phyloP scores from a whole-genome alignment of 1,140 invertebrate genomes.

The Hypsibius dujardini region DNA sequence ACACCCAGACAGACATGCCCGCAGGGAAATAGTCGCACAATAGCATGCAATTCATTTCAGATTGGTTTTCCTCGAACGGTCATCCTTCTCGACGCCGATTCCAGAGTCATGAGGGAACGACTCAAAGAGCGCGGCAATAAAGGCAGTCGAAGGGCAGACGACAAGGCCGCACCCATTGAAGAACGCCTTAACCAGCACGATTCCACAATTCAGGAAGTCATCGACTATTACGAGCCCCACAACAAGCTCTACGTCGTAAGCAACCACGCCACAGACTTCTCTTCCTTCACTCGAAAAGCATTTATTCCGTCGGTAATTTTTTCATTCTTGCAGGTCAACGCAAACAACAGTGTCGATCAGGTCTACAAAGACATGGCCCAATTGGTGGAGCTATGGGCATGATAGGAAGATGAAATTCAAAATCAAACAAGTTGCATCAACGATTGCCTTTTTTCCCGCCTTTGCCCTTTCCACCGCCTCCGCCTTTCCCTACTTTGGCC shows the following conservation, averaged over 20 bases:
- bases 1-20: too few relatives aligned
- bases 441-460: too few relatives aligned
- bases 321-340: slow-evolving; percentile 5
- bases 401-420: not conserved
- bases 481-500: not conserved
- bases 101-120: not conserved
- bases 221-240: not conserved
- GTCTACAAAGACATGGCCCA: slow-evolving; percentile 11
- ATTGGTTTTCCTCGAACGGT: slow-evolving; percentile 8
- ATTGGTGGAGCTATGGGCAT: not conserved
- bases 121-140: not conserved
- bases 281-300: not conserved
- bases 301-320: not conserved
- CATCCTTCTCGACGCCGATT: not conserved
- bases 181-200: not conserved
- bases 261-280: too few relatives aligned
- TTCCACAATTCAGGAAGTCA: not conserved
- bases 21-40: too few relatives aligned
- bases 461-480: too few relatives aligned
- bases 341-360: not conserved
- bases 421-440: not conserved
- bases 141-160: slow-evolving; percentile 1
- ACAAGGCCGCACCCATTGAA: not conserved
- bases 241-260: slow-evolving; percentile 11
- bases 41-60: not conserved